Conservation (phyloP, 2,888 invertebrate genomes). For the Silvanus unidentatus region DNA sequence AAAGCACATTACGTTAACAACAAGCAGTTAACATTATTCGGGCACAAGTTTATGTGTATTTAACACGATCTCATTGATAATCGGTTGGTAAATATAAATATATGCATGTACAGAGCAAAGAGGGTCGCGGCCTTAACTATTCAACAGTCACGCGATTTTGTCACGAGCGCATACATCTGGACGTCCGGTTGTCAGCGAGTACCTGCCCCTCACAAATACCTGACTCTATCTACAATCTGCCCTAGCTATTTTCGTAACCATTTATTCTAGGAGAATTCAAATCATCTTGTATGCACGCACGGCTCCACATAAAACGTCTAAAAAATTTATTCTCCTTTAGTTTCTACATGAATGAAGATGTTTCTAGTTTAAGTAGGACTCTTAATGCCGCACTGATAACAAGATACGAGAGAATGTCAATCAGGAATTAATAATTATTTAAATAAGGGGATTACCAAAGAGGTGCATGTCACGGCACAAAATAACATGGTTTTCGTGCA, state of each 20-base stretch:
- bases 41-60: conserved; percentile 30
- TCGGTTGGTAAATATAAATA: conserved; percentile 2
- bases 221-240: conserved; percentile 3
- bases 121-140: conserved; percentile 16
- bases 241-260: neutral
- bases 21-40: conserved; percentile 23
- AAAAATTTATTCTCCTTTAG: too few relatives aligned
- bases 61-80: conserved; percentile 28
- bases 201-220: conserved; percentile 4
- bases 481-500: too few relatives aligned
- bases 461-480: too few relatives aligned
- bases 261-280: too few relatives aligned
- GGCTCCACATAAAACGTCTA: too few relatives aligned
- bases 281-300: too few relatives aligned
- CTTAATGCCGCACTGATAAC: too few relatives aligned
- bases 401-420: too few relatives aligned
- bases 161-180: conserved; percentile 33
- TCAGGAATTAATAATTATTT: too few relatives aligned
- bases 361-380: too few relatives aligned
- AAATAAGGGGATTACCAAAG: too few relatives aligned
- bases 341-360: too few relatives aligned
- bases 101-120: neutral
- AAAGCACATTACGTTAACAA: conserved; percentile 32
- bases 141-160: conserved; percentile 33
- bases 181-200: conserved; percentile 20